Conservation (phyloP, 2,113 vertebrate species). For the Epinephelus fuscoguttatus region DNA sequence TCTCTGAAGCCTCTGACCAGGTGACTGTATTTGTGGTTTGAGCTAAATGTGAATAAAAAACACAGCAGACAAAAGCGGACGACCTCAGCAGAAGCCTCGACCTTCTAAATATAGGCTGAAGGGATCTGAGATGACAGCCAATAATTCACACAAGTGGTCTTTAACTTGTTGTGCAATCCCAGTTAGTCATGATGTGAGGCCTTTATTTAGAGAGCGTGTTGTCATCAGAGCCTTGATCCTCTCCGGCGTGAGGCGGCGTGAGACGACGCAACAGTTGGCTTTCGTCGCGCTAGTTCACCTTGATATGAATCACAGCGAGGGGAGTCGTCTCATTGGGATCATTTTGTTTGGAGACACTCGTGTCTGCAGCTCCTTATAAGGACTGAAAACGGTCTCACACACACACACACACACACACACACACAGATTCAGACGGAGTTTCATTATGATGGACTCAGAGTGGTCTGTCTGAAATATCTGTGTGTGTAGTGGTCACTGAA, state of each 20-base stretch:
- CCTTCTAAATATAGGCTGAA: constrained; percentile 53
- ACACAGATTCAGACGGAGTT: background rate
- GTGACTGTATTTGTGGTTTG: background rate
- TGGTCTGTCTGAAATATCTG: background rate
- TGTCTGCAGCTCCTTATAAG: background rate
- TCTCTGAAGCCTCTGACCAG: background rate
- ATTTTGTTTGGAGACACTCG: background rate
- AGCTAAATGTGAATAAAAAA: constrained; percentile 10
- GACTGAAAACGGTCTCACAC: background rate
- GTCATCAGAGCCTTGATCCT: constrained; percentile 60
- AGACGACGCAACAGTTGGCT: too few species aligned
- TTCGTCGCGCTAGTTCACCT: too few species aligned
- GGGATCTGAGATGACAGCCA: constrained; percentile 31
- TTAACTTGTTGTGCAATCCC: constrained; percentile 60
- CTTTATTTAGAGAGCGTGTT: constrained; percentile 56
- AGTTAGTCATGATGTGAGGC: constrained; percentile 40
- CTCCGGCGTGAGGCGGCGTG: too few species aligned
- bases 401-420: too few species aligned
- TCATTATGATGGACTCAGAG: too few species aligned
- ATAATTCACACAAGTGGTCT: constrained; percentile 50
- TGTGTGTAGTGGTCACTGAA: background rate
- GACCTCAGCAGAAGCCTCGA: constrained; percentile 21
- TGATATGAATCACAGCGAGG: constrained; percentile 19
- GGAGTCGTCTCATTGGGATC: background rate
- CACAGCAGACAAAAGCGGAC: background rate